A percentile compares a stretch with the other conserved stretches of the same genome.
Evolutionary conservation across 2,113 vertebrate species (phyloP).

Genomic region (Xiphias gladius): DNA sequence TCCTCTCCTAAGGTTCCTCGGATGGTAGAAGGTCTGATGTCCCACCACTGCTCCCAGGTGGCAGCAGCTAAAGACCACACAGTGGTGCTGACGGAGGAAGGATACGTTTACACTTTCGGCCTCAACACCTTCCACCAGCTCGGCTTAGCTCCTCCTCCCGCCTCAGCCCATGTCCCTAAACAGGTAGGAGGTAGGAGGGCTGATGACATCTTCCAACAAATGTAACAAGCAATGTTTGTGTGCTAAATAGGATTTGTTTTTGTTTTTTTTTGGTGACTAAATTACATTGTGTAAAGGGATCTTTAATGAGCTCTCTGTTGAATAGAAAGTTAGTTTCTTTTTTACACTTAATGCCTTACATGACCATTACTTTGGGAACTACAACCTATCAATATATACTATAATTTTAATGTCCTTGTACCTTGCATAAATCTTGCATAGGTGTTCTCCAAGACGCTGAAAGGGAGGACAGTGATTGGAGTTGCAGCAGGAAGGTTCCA

Average conservation of each 20-base stretch:
- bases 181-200: conserved; percentile 85
- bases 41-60: conserved; percentile 92
- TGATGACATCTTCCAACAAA: not conserved
- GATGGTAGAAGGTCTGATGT: conserved; percentile 91
- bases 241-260: not conserved
- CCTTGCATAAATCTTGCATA: conserved; percentile 56
- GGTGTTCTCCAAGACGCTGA: conserved; percentile 94
- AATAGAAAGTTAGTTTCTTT: not conserved
- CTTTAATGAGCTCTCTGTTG: not conserved
- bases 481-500: conserved; percentile 97
- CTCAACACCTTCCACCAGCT: conserved; percentile 95
- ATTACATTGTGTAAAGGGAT: not conserved
- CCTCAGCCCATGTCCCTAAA: conserved; percentile 91
- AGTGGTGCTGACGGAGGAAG: conserved; percentile 94
- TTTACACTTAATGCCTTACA: not conserved
- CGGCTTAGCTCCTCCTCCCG: conserved; percentile 90
- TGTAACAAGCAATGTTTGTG: not conserved
- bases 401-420: not conserved
- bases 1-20: conserved; percentile 88
- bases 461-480: conserved; percentile 92
- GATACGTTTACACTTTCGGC: conserved; percentile 94
- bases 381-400: not conserved
- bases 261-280: no score
- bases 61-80: conserved; percentile 97
- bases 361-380: not conserved